phyloP scores from a whole-genome alignment of 1,140 invertebrate species.

The Heliconius congener region DNA sequence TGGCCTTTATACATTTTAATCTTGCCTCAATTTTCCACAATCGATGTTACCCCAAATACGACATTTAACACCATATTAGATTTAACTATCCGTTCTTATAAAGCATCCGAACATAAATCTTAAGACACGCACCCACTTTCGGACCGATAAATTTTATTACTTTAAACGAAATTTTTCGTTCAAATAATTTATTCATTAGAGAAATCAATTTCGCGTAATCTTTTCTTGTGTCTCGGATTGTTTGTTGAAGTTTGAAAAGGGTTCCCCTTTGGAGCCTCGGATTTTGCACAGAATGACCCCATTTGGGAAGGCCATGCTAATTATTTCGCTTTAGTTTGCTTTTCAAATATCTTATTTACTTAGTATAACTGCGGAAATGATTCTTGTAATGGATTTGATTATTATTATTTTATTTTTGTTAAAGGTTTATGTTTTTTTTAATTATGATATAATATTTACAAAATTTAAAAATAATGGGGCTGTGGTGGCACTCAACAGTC shows the following conservation, averaged over 20 bases:
- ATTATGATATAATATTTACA: no score
- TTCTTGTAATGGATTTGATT: not conserved
- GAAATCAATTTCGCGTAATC: slow-evolving; percentile 48
- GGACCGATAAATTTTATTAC: slow-evolving; percentile 48
- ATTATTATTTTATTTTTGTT: not conserved
- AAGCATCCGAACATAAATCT: not conserved
- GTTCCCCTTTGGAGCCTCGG: slow-evolving; percentile 27
- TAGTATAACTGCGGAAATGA: not conserved
- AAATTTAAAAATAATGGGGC: no score
- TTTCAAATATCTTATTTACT: slow-evolving; percentile 19
- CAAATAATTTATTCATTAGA: slow-evolving; percentile 51
- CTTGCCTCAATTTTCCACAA: no score
- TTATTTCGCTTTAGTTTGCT: slow-evolving; percentile 24
- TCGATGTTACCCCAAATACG: no score
- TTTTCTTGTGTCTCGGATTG: slow-evolving; percentile 36
- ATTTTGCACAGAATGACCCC: slow-evolving; percentile 26
- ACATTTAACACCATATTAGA: not conserved
- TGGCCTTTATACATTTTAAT: no score
- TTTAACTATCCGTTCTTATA: not conserved
- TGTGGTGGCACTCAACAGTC: no score
- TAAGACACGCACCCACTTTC: slow-evolving; percentile 29
- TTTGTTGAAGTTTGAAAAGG: slow-evolving; percentile 38
- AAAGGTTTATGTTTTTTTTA: not conserved
- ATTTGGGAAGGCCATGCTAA: slow-evolving; percentile 24
- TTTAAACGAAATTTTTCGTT: slow-evolving; percentile 43